Evolutionary conservation across 2,797 vertebrate genomes (phyloP).

Genomic region (Coregonus sp.): DNA sequence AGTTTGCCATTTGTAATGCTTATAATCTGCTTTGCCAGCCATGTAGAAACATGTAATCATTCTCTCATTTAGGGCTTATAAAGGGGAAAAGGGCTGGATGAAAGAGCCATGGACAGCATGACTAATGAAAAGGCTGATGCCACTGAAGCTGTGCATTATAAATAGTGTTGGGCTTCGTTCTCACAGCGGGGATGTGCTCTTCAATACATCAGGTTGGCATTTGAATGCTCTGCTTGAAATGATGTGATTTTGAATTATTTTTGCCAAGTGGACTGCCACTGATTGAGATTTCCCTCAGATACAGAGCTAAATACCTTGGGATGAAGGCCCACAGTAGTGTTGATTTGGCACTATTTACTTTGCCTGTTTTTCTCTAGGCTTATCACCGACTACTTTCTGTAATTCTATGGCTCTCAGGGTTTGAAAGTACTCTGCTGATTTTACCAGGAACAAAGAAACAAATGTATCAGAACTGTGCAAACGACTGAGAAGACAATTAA

Average conservation of each 20-base stretch:
- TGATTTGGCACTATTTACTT: slow-evolving; percentile 11
- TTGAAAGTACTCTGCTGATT: slow-evolving; percentile 5
- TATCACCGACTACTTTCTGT: background rate
- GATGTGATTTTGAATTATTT: slow-evolving; percentile 39
- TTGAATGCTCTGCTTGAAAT: background rate
- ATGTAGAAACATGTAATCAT: slow-evolving; percentile 72
- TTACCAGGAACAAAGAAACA: slow-evolving; percentile 1
- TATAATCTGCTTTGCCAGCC: slow-evolving; percentile 67
- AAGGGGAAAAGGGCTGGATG: slow-evolving; percentile 58
- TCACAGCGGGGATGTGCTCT: slow-evolving; percentile 34
- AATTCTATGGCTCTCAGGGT: slow-evolving; percentile 8
- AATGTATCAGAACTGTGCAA: background rate
- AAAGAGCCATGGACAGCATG: slow-evolving; percentile 61
- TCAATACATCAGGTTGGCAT: background rate
- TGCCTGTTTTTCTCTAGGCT: background rate
- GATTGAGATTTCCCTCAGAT: background rate
- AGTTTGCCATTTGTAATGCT: slow-evolving; percentile 45
- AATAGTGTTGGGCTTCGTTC: slow-evolving; percentile 39
- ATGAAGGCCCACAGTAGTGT: background rate
- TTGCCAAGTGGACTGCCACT: slow-evolving; percentile 21
- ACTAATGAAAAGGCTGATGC: slow-evolving; percentile 65
- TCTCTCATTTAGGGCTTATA: slow-evolving; percentile 65
- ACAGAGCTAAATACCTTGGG: slow-evolving; percentile 11
- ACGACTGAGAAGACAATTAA: background rate
- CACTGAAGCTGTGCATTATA: slow-evolving; percentile 44